Conservation (phyloP, 1,140 invertebrate species). For the Neuroterus valhalla region DNA sequence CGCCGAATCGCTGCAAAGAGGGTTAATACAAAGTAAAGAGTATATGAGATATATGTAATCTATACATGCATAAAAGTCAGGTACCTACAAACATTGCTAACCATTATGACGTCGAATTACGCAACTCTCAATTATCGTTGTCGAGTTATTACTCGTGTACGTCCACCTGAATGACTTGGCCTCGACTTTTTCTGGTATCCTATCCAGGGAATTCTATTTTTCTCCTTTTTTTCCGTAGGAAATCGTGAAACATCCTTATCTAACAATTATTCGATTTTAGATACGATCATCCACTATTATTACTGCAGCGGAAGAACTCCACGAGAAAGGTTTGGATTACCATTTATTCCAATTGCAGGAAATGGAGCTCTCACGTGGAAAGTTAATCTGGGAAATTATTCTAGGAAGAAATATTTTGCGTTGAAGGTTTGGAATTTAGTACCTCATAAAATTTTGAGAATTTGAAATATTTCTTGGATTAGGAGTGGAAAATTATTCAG, state of each 20-base stretch:
- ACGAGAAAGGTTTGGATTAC: background rate
- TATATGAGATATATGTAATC: background rate
- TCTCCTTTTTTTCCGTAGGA: background rate
- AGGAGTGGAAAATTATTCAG: too few species aligned
- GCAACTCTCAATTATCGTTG: slow-evolving; percentile 57
- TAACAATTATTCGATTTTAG: background rate
- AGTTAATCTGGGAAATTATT: background rate
- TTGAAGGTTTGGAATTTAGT: slow-evolving; percentile 13
- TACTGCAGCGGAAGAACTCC: background rate
- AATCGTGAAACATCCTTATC: slow-evolving; percentile 10
- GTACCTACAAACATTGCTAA: slow-evolving; percentile 46
- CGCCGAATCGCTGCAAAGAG: background rate
- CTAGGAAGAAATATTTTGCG: background rate
- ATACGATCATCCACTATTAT: background rate
- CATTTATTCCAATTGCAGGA: background rate
- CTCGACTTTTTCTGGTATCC: slow-evolving; percentile 2
- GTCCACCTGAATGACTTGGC: background rate
- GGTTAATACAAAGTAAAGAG: background rate
- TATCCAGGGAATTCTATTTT: slow-evolving; percentile 7
- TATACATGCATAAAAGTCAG: slow-evolving; percentile 43
- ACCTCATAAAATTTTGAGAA: slow-evolving; percentile 13
- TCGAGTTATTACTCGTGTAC: slow-evolving; percentile 43
- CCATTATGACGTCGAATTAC: slow-evolving; percentile 56
- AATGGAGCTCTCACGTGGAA: background rate
- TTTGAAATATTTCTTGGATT: background rate